Base-by-base conservation (phyloP, 2,888 invertebrate species). In the Mythimna pallens region DNA sequence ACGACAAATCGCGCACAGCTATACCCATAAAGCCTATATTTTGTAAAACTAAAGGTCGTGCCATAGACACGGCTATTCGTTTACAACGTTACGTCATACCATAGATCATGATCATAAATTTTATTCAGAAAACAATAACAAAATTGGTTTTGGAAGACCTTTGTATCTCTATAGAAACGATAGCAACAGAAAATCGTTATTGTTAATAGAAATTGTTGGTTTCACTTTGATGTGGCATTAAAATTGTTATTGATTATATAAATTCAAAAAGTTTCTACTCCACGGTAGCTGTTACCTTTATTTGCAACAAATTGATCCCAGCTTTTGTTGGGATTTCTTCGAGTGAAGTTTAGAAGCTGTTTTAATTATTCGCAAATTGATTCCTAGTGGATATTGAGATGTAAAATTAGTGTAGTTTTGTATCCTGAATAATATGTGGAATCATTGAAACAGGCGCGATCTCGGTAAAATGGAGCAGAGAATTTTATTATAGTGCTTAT, bases 31-130 rank as follows among this genome's bases (percentile, higher is more conserved):
- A 58, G 43, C 70, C 64, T 75, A 72, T 66, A 73, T 83, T 77
- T 84, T 72, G 72, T 72, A 75, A 76, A 63, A 69, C 66, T 54
- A 83, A 84, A 83, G 80, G 81, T 71, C 81, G 70, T 25, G 22
- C 50, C 12, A 30, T 65, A 69, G 66, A 82, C 70, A 80, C 71
- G 66, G 64, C 47, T 81, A 74, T 84, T 75, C 68, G 54, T 74
- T 71, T 72, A 68, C 59, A 54, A 59, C 43, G 40, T 86, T 82
- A 76, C 76, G 52, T 75, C 64, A 83, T 40, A 58, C 36, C 43
- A 17, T 72, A 78, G 17, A 47, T 67, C 70, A 54, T 22, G 47
- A 78, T 75, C 65, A 30, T 55, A 6, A 67, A 50, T 63, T 64
- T 55, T 57, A 43, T 64, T 47, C 4, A 55, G 22, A 69, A 57